Percentiles rank a stretch among this genome's conserved stretches.
These are phyloP conservation scores for Hermaeophaga mercurialis DNA, from an alignment of 2,888 invertebrate genomes.

Conservation along the genomic window DNA sequence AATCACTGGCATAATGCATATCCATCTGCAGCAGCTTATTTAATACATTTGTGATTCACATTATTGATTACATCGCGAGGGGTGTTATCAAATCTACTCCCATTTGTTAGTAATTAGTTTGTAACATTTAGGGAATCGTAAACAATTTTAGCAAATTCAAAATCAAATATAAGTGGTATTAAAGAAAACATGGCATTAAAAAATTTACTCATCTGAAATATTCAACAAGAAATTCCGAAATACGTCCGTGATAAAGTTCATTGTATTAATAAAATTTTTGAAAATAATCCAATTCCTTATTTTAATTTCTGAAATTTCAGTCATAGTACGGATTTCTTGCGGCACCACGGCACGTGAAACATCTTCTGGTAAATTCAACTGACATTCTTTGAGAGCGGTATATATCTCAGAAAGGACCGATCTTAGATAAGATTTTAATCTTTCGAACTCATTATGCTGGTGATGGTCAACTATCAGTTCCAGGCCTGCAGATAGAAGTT, in stretches of 20 bases:
- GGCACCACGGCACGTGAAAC: conserved; percentile 18
- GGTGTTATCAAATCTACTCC: too few species aligned
- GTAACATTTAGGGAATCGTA: too few species aligned
- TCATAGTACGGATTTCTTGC: conserved; percentile 1
- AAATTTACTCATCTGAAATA: conserved; percentile 10
- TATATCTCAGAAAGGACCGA: conserved; percentile 21
- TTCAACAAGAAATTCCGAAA: conserved; percentile 7
- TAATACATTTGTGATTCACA: too few species aligned
- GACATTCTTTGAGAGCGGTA: conserved; percentile 19
- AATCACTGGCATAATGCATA: too few species aligned
- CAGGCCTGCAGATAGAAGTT: conserved; percentile 20
- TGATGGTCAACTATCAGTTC: conserved; percentile 16
- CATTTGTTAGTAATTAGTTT: too few species aligned
- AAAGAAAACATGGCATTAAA: too few species aligned
- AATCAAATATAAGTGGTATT: too few species aligned
- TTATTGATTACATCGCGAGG: too few species aligned
- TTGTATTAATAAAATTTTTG: conserved; percentile 17
- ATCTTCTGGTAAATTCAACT: conserved; percentile 15
- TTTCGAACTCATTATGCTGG: conserved; percentile 12
- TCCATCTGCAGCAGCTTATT: too few species aligned
- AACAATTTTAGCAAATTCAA: too few species aligned
- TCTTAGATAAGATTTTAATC: conserved; percentile 6
- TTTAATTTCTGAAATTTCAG: conserved; percentile 11
- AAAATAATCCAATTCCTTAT: conserved; percentile 26
- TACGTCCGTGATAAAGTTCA: conserved; percentile 17